Conservation (phyloP, 2,888 invertebrate genomes). For the Tuberolachnus salignus region DNA sequence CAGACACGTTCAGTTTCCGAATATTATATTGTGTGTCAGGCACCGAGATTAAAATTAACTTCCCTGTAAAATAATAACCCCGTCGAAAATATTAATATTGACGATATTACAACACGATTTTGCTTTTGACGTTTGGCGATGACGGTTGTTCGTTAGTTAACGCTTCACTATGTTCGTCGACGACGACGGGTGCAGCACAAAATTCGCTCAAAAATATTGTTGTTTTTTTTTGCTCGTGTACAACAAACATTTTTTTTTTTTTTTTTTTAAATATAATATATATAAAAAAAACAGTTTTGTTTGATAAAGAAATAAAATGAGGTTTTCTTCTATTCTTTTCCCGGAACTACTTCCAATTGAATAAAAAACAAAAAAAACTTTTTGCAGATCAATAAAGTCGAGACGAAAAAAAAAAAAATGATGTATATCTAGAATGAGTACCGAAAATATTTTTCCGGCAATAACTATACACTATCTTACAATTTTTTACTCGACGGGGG, state of each 20-base stretch:
- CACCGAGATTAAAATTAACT: too few relatives aligned
- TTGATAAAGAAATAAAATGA: constrained; percentile 19
- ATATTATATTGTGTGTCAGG: too few relatives aligned
- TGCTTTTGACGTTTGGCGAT: constrained; percentile 45
- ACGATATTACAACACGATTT: constrained; percentile 39
- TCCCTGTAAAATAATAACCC: too few relatives aligned
- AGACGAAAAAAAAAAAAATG: too few relatives aligned
- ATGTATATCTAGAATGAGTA: not conserved
- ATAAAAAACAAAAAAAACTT: constrained; percentile 16
- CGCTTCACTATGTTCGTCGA: constrained; percentile 16
- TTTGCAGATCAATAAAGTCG: not conserved
- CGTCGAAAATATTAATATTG: too few relatives aligned
- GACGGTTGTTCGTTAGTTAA: constrained; percentile 46
- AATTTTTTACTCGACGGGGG: too few relatives aligned
- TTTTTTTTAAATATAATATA: constrained; percentile 3
- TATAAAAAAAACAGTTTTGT: constrained; percentile 10
- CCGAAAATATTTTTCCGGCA: not conserved
- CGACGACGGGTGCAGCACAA: constrained; percentile 12
- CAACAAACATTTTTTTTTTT: constrained; percentile 28
- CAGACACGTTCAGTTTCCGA: too few relatives aligned
- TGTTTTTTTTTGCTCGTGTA: constrained; percentile 24
- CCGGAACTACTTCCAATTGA: not conserved
- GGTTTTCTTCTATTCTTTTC: not conserved
- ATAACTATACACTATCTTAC: not conserved
- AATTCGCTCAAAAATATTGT: constrained; percentile 23